Percentiles rank a stretch among this genome's conserved stretches.
These are phyloP conservation scores for Megaptera novaeangliae DNA, from an alignment of 2,113 vertebrate species.

Conservation along the genomic window DNA sequence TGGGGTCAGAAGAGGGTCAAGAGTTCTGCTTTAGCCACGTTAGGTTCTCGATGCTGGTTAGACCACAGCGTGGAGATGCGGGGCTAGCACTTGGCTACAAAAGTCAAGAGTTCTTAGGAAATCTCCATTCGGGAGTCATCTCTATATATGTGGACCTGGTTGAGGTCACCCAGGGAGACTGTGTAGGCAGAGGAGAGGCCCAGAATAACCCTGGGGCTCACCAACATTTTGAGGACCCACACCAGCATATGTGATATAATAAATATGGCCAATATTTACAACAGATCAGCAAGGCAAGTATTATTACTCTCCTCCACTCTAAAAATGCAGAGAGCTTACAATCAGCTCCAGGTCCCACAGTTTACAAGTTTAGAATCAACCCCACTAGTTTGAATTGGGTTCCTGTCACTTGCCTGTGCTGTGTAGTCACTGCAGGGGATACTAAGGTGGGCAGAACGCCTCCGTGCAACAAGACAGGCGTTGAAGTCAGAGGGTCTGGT, in stretches of 20 bases:
- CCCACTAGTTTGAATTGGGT: not conserved
- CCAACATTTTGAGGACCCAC: not conserved
- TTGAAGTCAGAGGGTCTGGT: not conserved
- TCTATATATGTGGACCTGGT: not conserved
- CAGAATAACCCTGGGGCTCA: not conserved
- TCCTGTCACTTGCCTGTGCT: not conserved
- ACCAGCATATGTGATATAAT: not conserved
- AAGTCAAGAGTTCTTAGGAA: not conserved
- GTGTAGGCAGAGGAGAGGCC: not conserved
- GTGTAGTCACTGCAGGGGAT: not conserved
- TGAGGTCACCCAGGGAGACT: not conserved
- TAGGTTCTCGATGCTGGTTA: not conserved
- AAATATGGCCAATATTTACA: not conserved
- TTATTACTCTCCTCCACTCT: not conserved
- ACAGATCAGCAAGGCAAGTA: not conserved
- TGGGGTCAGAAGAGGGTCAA: not conserved
- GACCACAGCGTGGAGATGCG: not conserved
- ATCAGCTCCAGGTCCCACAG: not conserved
- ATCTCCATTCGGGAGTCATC: not conserved
- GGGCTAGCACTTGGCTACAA: not conserved
- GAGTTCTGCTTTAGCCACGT: not conserved
- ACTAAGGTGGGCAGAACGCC: rapidly evolving
- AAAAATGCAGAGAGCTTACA: not conserved
- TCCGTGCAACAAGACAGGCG: rapidly evolving
- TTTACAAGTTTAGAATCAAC: not conserved